Evolutionary conservation across 2,888 invertebrate species (phyloP), one percentile per base, ranked within the genome.

Genomic region (Pharmacophagus antenor): DNA sequence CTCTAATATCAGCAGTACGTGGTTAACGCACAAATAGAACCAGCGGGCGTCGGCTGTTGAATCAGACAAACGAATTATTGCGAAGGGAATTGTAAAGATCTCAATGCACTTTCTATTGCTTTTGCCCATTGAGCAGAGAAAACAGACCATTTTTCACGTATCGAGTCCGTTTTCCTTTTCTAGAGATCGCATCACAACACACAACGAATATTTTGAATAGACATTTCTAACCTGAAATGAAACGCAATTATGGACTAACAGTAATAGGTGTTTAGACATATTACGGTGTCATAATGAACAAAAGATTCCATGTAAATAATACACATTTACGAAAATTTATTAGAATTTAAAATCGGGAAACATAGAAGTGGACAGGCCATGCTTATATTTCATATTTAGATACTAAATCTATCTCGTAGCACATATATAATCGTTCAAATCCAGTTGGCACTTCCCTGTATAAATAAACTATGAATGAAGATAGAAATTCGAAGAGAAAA

Each of bases 51-150:
- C 74, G 72, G 71, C 68, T 62, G 49, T 54, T 54, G 71, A 72
- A 69, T 71, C 69, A 67, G 61, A 72, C 70, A 66, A 63, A 78
- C 73, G 74, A 82, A 79, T 81, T 79, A 79, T 78, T 77, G 71
- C 74, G 62, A 65, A 72, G 70, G 70, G 73, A 74, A 78, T 77
- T 73, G 71, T 76, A 73, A 76, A 76, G 76, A 79, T 77, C 73
- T 72, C 70, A 70, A 73, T 73, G 78, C 73, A 79, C 82, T 82
- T 80, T 82, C 80, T 79, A 77, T 70, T 63, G 66, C 68, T 72
- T 70, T 72, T 70, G 72, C 70, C 72, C 72, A 74, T 73, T 78
- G 74, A 73, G 68, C 65, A 72, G 65, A 67, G 67, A 71, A 78
- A 77, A 78, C 79, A 70, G 71, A 76, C 76, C 71, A 76, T 80